Evolutionary conservation across 1,140 invertebrate genomes (phyloP).

Genomic region (Xylocopa sonorina): DNA sequence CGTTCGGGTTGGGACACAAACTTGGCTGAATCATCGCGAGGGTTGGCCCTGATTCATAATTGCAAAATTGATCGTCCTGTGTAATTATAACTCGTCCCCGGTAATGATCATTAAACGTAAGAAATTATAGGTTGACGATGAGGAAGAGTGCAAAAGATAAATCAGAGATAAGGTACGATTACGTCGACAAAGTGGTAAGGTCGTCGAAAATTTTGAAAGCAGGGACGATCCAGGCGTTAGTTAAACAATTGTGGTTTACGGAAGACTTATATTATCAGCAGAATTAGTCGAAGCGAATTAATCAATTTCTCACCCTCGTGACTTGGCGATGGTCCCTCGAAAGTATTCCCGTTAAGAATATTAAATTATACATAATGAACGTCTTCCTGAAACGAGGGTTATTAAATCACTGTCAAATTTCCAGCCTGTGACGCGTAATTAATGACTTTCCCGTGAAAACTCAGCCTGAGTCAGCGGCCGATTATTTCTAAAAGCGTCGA

Average conservation of each 20-base stretch:
- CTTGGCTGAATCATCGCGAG: neutral
- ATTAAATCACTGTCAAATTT: slow-evolving; percentile 5
- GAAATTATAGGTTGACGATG: neutral
- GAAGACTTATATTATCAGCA: too few species aligned
- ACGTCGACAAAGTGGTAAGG: too few species aligned
- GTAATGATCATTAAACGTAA: neutral
- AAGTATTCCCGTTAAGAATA: slow-evolving; percentile 4
- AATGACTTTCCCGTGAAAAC: neutral
- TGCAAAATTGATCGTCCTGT: neutral
- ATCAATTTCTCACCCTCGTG: neutral
- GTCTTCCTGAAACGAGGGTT: neutral
- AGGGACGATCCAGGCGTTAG: too few species aligned
- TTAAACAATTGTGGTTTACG: too few species aligned
- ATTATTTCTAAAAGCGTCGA: neutral
- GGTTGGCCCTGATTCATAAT: slow-evolving; percentile 11
- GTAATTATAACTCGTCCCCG: neutral
- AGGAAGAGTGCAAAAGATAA: too few species aligned
- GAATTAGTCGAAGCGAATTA: neutral
- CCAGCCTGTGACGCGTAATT: neutral
- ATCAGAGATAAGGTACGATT: too few species aligned
- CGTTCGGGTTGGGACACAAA: neutral
- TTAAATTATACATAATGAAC: slow-evolving; percentile 13
- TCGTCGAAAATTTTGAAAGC: too few species aligned
- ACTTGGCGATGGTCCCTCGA: neutral
- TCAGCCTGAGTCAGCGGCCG: neutral